Evolutionary conservation across 2,113 vertebrate genomes (phyloP), one percentile per base, ranked within the genome.

Genomic region (Zosterops japonicus): DNA sequence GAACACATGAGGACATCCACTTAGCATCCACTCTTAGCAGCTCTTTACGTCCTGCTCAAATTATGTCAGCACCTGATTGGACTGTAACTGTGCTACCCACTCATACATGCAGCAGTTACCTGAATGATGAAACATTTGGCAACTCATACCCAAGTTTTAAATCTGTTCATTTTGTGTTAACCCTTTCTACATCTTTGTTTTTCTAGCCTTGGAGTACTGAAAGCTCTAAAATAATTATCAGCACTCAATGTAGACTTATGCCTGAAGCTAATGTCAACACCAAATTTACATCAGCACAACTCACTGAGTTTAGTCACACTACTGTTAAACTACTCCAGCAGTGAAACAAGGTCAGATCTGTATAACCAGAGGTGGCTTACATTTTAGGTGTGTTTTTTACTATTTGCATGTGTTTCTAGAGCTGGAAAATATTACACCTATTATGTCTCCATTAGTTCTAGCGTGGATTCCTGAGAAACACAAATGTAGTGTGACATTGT

Each of bases 71-170:
- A 5, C 10, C n/a, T 74, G 9, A 35, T 21, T 81, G 14, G 20
- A 14, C 39, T 56, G 11, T 47, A 23, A 56, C 19, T 65, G 39
- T 46, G 6, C 9, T 60, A n/a, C 6, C 3, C n/a, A 24, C 8
- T 42, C 0, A 1, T 16, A 35, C 4, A 5, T 23, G 6, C 0
- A 2, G 49, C 0, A 2, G 17, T 44, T 49, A n/a, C 10, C 9
- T 44, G 24, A 76, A 47, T 47, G 33, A 52, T 56, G 31, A 4
- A 71, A 15, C 5, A 21, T 71, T 79, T 82, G 46, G 39, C 20
- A 75, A 39, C 3, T 9, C 6, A 68, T 6, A 5, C 3, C 1
- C 5, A 44, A 33, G 18, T 55, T 85, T 75, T 39, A 75, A 13
- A 8, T 63, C 18, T 50, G 9, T 21, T 60, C 8, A 29, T 60